Base-by-base conservation (phyloP, 2,113 vertebrate genomes). In the Hippopotamus amphibius region DNA sequence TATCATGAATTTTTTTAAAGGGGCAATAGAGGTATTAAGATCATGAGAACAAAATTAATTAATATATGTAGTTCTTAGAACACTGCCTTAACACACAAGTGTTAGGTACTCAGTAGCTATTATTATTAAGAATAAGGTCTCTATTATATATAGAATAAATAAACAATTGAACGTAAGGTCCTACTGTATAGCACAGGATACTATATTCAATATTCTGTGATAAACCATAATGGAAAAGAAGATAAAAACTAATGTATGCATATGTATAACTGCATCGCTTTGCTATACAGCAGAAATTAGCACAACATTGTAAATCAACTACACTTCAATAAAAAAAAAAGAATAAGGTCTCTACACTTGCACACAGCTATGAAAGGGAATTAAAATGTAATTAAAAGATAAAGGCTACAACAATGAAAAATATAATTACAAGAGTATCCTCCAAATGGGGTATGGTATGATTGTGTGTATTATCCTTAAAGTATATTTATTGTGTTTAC, bases 41-140 rank as follows among this genome's bases (percentile, higher is more conserved):
- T 68, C 48, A 19, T 90, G 43, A 88, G 26, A 76, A 69, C 17
- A 88, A 94, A 71, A 94, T 94, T 74, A 89, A 90, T 79, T n/a
- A 33, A 61, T 66, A 53, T 16, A 59, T 16, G 13, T 33, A 89
- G 5, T 48, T 90, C 28, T 92, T 80, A 91, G 46, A 79, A 72
- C 26, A 79, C 33, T 61, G 4, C 6, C 53, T 41, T 33, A 15
- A 15, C 26, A 17, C 21, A 37, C 26, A 57, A 65, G 22, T 28
- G 24, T 72, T 61, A 77, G 33, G 24, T 59, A 61, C 15, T 41
- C 28, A 14, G 33, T 28, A 72, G 65, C 15, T 93, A 55, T 69
- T 91, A 74, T 61, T 57, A 87, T 93, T 95, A 79, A 74, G 15
- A 65, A 24, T 41, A 55, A 1, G 21, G 55, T 57, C 55, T 55